Conservation (phyloP, 2,888 invertebrate genomes). For the Alcis repandata region DNA sequence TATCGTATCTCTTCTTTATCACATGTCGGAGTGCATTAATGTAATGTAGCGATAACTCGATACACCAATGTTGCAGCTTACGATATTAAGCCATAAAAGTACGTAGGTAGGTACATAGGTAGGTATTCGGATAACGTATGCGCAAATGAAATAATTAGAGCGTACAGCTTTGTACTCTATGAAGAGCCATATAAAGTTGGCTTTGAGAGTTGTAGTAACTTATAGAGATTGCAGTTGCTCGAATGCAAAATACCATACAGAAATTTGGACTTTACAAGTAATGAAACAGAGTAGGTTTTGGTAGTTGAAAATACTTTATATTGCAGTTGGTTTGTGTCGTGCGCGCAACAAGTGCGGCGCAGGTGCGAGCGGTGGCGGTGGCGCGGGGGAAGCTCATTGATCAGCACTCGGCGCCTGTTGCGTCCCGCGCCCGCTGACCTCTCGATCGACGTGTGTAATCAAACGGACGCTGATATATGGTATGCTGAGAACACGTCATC, state of each 20-base stretch:
- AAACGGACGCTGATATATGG: conserved; percentile 61
- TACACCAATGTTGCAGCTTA: conserved; percentile 1
- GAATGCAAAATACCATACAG: background rate
- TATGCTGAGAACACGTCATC: conserved; percentile 40
- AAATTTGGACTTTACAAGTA: background rate
- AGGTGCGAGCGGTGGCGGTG: conserved; percentile 57
- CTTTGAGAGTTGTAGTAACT: conserved; percentile 7
- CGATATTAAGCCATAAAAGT: background rate
- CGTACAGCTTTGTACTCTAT: background rate
- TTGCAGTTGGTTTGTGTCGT: conserved; percentile 54
- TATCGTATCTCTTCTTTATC: conserved; percentile 6
- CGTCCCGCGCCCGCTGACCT: conserved; percentile 51
- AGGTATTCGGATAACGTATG: background rate
- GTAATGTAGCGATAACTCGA: conserved; percentile 9
- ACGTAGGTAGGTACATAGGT: background rate
- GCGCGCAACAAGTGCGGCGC: conserved; percentile 85
- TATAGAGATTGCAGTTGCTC: background rate
- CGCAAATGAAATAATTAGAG: background rate
- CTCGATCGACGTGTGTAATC: conserved; percentile 61
- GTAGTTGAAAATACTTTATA: background rate
- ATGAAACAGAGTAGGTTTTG: background rate
- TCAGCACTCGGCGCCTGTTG: conserved; percentile 78
- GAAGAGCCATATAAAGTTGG: background rate
- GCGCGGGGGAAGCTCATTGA: conserved; percentile 72
- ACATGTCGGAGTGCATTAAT: conserved; percentile 8